Base-by-base conservation (phyloP, 2,888 invertebrate species). In the Balanococcus diminutus region DNA sequence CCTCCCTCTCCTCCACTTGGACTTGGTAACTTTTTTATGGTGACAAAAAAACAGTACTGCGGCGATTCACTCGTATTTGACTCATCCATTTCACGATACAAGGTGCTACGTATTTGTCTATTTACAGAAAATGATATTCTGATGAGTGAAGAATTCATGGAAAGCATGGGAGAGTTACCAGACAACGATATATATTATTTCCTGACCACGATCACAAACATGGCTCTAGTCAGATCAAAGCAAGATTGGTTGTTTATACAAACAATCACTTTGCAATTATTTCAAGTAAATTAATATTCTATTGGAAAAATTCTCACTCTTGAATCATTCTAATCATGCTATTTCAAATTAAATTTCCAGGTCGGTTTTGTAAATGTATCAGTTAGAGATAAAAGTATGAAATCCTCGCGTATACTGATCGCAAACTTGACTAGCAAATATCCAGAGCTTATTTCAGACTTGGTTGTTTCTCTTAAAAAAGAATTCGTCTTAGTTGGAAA, bases 101-200 rank as follows among this genome's bases (percentile, higher is more conserved):
- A n/a, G n/a, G 22, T 51, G 3, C n/a, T 51, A n/a, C n/a, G n/a
- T n/a, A 16, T n/a, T 2, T 19, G 16, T 61, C 72, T 9, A 61
- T 51, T 32, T 79, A 42, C 79, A 86, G 82, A 84, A 72, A 82
- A 67, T 67, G 39, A 82, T 67, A 42, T 81, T 56, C 39, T 86
- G 83, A 86, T 84, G 84, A 82, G 75, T 85, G 87, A 87, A 61
- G 88, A 92, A 82, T 94, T 95, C 88, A 93, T 93, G 89, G 92
- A 94, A 85, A 93, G 93, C 87, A 90, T 95, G 87, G 91, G 91
- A 36, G 91, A 90, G 86, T 91, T 95, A 89, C 92, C 93, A 0
- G 93, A 94, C 75, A 94, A 94, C 85, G 95, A 96, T 89, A 92
- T 93, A 82, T 94, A 94, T 89, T 96, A 95, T 90, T 90, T 96